Percentiles rank a stretch among this genome's conserved stretches.
Conservation (phyloP, 2,888 invertebrate genomes). For the Cistogaster globosa region DNA sequence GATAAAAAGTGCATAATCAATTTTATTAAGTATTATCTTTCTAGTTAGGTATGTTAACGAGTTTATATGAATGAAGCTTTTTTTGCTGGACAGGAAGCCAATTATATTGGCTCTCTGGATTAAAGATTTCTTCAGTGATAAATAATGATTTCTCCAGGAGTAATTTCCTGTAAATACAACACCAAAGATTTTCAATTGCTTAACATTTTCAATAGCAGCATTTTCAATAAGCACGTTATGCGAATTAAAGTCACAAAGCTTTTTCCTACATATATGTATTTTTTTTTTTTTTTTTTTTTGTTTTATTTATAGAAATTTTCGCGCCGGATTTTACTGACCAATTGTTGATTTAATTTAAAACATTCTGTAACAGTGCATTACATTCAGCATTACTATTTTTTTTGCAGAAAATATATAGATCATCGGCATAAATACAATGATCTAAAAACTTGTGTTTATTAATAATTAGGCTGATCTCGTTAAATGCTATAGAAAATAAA, state of each 20-base stretch:
- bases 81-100: conserved; percentile 11
- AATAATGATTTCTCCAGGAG: conserved; percentile 15
- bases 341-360: no score
- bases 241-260: not conserved
- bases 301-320: not conserved
- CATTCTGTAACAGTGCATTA: no score
- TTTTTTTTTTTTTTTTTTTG: conserved; percentile 18
- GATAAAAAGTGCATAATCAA: conserved; percentile 18
- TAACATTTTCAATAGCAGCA: no score
- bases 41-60: conserved; percentile 2
- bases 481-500: conserved; percentile 59
- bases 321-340: no score
- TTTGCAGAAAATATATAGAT: no score
- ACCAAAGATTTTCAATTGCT: not conserved
- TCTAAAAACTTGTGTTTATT: no score
- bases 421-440: no score
- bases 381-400: no score
- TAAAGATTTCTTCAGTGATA: not conserved
- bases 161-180: conserved; percentile 6
- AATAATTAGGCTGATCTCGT: conserved; percentile 38
- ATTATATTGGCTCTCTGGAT: no score
- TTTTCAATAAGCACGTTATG: no score
- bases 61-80: conserved; percentile 6
- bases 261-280: conserved; percentile 26
- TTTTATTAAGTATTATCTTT: conserved; percentile 13